Conservation (phyloP, 2,113 vertebrate species). For the Istiophorus platypterus region DNA sequence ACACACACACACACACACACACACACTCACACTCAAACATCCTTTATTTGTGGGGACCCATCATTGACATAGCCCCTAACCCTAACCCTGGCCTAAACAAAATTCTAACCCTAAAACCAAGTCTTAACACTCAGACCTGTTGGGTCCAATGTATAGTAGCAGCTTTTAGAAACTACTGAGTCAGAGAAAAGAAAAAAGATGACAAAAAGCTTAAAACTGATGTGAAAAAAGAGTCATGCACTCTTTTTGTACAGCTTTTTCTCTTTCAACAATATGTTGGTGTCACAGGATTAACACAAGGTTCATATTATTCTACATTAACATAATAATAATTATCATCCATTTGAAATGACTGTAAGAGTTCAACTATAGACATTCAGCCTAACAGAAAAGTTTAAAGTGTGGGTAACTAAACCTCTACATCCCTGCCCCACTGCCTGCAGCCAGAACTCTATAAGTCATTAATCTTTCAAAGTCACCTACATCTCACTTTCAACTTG, state of each 20-base stretch:
- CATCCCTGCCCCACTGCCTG: neutral
- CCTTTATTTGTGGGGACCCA: neutral
- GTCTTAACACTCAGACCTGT: neutral
- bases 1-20: conserved; percentile 26
- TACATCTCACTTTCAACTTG: neutral
- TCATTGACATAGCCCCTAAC: too few relatives aligned
- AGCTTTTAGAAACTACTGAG: neutral
- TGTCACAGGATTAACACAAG: neutral
- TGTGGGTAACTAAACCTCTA: neutral
- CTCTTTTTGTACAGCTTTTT: neutral
- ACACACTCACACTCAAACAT: too few relatives aligned
- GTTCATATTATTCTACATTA: neutral
- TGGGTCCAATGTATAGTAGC: neutral
- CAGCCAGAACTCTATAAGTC: neutral
- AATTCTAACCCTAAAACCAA: too few relatives aligned
- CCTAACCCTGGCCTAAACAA: too few relatives aligned
- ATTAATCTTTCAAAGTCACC: conserved; percentile 14
- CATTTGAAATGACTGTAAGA: neutral
- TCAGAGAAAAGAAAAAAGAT: neutral
- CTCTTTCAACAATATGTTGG: neutral
- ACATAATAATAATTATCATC: neutral
- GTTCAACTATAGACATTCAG: neutral
- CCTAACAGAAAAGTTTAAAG: neutral
- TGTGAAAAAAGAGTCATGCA: too few relatives aligned
- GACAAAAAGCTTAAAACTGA: too few relatives aligned